Conservation (phyloP, 2,888 invertebrate genomes). For the Stegophylla sp. region DNA sequence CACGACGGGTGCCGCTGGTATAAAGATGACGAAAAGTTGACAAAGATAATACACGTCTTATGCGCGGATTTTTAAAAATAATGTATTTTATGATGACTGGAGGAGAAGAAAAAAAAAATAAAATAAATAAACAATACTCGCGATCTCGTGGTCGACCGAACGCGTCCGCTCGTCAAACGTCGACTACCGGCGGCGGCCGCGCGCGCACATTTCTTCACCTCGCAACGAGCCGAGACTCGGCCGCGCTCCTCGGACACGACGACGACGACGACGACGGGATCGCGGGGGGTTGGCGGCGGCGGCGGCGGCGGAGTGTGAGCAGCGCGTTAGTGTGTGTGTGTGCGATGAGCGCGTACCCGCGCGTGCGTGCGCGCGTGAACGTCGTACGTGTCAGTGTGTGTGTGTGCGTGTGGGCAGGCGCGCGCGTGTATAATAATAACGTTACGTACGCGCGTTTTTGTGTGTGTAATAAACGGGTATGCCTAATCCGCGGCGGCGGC, state of each 20-base stretch:
- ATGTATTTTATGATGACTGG: too few species aligned
- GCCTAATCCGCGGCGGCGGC: neutral
- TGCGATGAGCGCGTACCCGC: neutral
- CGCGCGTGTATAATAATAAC: neutral
- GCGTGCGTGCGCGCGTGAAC: neutral
- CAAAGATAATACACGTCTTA: neutral
- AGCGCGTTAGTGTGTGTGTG: neutral
- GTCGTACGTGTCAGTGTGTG: neutral
- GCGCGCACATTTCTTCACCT: too few species aligned
- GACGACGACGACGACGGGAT: too few species aligned
- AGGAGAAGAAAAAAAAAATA: neutral
- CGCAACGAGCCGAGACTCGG: too few species aligned
- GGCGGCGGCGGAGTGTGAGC: neutral
- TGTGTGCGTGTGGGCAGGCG: neutral
- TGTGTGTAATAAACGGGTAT: slow-evolving; percentile 13
- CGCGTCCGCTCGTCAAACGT: slow-evolving; percentile 52
- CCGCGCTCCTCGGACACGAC: too few species aligned
- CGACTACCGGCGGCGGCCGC: slow-evolving; percentile 5
- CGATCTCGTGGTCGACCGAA: slow-evolving; percentile 36
- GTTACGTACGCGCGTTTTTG: neutral
- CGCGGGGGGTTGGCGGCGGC: too few species aligned
- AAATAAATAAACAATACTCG: neutral
- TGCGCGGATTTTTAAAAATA: neutral
- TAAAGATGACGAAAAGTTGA: too few species aligned
- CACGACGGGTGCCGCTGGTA: neutral